Evolutionary conservation across 2,888 invertebrate genomes (phyloP), one percentile per base, ranked within the genome.

Genomic region (Neocrepidodera transversa): DNA sequence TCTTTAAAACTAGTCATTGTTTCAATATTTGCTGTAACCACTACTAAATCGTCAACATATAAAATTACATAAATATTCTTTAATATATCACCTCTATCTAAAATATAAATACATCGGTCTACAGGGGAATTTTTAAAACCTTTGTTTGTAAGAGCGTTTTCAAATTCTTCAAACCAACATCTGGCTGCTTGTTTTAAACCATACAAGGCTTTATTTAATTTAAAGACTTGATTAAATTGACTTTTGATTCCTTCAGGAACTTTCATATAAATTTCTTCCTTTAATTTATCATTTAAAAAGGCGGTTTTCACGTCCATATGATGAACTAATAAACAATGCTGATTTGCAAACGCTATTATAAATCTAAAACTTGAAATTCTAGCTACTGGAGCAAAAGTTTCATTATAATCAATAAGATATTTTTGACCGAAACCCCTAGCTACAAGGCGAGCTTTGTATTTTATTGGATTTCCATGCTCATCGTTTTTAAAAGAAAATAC

Each of bases 71-170:
- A 62, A 11, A 62, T 58, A 45, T 62, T 59, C 43, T 56, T 56
- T 6, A 16, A 35, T 10, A 35, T 28, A 30, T 58, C 16, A 28
- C 38, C 43, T 48, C 18, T 58, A 23, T 60, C 30, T 35, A 56
- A 57, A 18, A 60, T 18, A 52, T 63, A 63, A 28, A 60, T 26
- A 52, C 60, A 64, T 59, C 58, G 60, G 68, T 72, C 71, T 17
- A 71, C 54, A 11, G 69, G 23, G 54, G 71, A 70, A 52, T 70
- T 68, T 59, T 66, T 48, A 64, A 71, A 52, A 40, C 28, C 40
- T 5, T 38, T 38, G n/a, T 52, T 30, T 42, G 14, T 42, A n/a
- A 52, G 7, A 17, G 28, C 30, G 14, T 13, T 18, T 14, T 35
- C 35, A 38, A 55, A 48, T 38, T 11, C 17, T 30, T 47, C 48